Conservation (phyloP, 2,888 invertebrate species). For the Drosophila neutralis region DNA sequence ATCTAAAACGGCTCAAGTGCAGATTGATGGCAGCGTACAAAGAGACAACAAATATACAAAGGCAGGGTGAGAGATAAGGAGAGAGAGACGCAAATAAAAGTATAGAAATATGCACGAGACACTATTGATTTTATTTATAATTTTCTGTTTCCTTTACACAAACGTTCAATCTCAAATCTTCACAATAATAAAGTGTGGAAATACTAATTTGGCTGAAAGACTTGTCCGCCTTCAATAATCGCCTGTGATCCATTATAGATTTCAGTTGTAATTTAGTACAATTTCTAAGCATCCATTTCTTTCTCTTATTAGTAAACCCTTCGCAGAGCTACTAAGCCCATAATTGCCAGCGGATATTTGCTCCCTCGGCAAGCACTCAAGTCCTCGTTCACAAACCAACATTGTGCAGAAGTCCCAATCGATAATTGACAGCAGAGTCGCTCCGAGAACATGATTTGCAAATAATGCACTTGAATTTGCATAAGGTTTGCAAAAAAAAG, state of each 20-base stretch:
- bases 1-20: conserved; percentile 74
- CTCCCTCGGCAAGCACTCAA: conserved; percentile 54
- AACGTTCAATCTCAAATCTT: background rate
- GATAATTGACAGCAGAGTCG: conserved; percentile 80
- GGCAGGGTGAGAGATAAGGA: background rate
- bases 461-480: conserved; percentile 83
- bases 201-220: background rate
- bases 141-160: background rate
- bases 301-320: conserved; percentile 43
- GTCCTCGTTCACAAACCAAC: conserved; percentile 26
- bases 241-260: background rate
- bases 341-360: conserved; percentile 57
- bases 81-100: background rate
- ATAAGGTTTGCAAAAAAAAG: conserved; percentile 67
- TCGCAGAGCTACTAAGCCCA: conserved; percentile 47
- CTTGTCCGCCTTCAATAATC: background rate
- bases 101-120: conserved; percentile 3
- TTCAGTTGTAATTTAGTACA: background rate
- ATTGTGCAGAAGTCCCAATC: conserved; percentile 42
- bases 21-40: conserved; percentile 64
- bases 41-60: conserved; percentile 21
- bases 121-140: conserved; percentile 23
- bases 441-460: conserved; percentile 81
- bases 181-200: background rate
- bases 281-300: background rate